Evolutionary conservation across 35 echinoderm and acorn worm genomes (phyloP).

Genomic region (Hemicentrotus pulcherrimus): DNA sequence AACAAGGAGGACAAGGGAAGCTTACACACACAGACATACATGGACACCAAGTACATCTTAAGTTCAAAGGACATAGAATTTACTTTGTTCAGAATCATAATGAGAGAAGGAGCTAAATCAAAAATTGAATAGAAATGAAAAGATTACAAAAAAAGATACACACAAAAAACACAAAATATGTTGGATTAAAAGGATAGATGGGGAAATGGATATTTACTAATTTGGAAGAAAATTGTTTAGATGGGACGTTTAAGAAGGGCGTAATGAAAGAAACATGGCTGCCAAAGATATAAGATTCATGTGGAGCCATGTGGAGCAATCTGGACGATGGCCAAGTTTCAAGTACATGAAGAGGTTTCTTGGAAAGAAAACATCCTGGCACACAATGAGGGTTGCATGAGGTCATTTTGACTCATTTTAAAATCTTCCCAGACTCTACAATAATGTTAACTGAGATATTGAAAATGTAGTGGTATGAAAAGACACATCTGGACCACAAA

Average conservation of each 20-base stretch:
- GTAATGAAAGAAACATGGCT: neutral
- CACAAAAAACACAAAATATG: too few species aligned
- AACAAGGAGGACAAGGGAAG: too few species aligned
- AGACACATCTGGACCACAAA: too few species aligned
- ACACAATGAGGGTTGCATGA: neutral
- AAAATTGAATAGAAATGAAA: neutral
- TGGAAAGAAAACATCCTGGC: neutral
- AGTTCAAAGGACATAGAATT: neutral
- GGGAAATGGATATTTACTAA: neutral
- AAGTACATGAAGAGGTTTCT: neutral
- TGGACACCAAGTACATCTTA: neutral
- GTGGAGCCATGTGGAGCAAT: neutral
- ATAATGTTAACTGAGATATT: too few species aligned
- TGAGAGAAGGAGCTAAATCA: too few species aligned
- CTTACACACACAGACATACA: too few species aligned
- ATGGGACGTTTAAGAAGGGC: neutral
- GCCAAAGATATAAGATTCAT: neutral
- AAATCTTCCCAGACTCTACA: too few species aligned
- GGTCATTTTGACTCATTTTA: neutral
- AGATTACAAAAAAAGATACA: neutral
- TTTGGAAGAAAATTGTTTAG: neutral
- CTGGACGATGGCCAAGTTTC: neutral
- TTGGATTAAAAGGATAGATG: too few species aligned
- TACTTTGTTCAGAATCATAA: neutral
- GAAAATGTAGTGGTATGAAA: too few species aligned